Percentiles rank a stretch among this genome's conserved stretches.
Evolutionary conservation across 2,888 invertebrate genomes (phyloP).

Genomic region (Phania funesta): DNA sequence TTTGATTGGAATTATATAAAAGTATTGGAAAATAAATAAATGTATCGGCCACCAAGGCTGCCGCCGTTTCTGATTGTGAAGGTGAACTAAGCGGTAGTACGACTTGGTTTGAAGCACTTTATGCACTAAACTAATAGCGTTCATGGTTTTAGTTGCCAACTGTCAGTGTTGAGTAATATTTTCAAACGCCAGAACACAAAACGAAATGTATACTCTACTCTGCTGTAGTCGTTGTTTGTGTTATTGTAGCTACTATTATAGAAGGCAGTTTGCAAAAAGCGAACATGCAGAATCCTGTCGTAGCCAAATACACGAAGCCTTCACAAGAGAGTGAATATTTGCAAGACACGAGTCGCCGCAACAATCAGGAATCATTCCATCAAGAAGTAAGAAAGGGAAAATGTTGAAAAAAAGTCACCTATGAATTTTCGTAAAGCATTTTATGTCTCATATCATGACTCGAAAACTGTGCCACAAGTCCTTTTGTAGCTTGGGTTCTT

Average conservation of each 20-base stretch:
- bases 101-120: slow-evolving; percentile 78
- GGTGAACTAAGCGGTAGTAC: slow-evolving; percentile 70
- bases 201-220: slow-evolving; percentile 20
- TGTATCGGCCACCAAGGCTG: slow-evolving; percentile 53
- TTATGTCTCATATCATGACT: slow-evolving; percentile 24
- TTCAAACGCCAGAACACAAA: slow-evolving; percentile 58
- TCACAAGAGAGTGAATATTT: slow-evolving; percentile 11
- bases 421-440: slow-evolving; percentile 29
- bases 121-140: slow-evolving; percentile 75
- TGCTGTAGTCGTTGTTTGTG: slow-evolving; percentile 27
- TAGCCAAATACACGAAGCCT: slow-evolving; percentile 49
- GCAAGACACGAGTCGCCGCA: slow-evolving; percentile 60
- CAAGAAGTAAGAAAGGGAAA: neutral
- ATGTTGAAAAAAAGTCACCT: neutral
- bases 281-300: slow-evolving; percentile 57
- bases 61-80: slow-evolving; percentile 58
- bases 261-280: neutral
- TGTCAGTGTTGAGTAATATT: slow-evolving; percentile 67
- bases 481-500: neutral
- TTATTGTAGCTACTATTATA: slow-evolving; percentile 1
- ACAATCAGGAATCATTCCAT: slow-evolving; percentile 31
- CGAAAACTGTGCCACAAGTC: slow-evolving; percentile 20
- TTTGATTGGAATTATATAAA: slow-evolving; percentile 31
- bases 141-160: slow-evolving; percentile 72
- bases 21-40: slow-evolving; percentile 35